A percentile compares a stretch with the other conserved stretches of the same genome.
Evolutionary conservation across 2,113 vertebrate species (phyloP).

Genomic region (Semicossyphus pulcher): DNA sequence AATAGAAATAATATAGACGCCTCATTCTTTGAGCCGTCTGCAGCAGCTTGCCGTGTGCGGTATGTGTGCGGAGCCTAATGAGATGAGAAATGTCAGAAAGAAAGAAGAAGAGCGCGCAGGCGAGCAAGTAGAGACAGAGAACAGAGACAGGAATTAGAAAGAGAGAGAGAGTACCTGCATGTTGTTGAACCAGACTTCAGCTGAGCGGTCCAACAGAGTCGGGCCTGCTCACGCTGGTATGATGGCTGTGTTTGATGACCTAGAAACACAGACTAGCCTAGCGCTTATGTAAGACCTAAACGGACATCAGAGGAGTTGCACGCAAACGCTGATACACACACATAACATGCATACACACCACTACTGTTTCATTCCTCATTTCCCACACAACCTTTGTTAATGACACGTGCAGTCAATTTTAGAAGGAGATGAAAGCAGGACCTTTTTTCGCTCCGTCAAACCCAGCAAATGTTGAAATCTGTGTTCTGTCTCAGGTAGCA

Average conservation of each 20-base stretch:
- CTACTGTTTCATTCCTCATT: background rate
- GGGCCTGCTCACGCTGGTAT: slow-evolving; percentile 64
- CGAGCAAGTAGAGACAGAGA: slow-evolving; percentile 59
- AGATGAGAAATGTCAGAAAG: slow-evolving; percentile 20
- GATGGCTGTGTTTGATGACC: slow-evolving; percentile 67
- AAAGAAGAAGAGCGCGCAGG: slow-evolving; percentile 22
- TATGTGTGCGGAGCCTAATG: slow-evolving; percentile 16
- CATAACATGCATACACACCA: background rate
- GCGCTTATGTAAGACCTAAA: slow-evolving; percentile 55
- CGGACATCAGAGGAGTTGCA: slow-evolving; percentile 34
- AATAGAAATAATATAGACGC: background rate
- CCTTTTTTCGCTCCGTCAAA: slow-evolving; percentile 9
- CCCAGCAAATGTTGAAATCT: slow-evolving; percentile 45
- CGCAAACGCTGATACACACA: background rate
- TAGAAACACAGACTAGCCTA: slow-evolving; percentile 62
- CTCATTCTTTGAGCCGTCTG: background rate
- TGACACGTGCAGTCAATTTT: background rate
- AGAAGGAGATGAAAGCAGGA: background rate
- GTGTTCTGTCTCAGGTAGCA: slow-evolving; percentile 47
- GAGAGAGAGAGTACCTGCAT: slow-evolving; percentile 40
- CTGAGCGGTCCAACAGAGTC: slow-evolving; percentile 48
- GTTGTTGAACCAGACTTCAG: slow-evolving; percentile 51
- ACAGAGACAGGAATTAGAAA: slow-evolving; percentile 28
- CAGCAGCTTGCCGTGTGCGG: background rate
- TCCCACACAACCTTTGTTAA: background rate